Percentiles rank a stretch among this genome's conserved stretches.
Conservation (phyloP, 2,797 vertebrate genomes). For the Megalops cyprinoides region DNA sequence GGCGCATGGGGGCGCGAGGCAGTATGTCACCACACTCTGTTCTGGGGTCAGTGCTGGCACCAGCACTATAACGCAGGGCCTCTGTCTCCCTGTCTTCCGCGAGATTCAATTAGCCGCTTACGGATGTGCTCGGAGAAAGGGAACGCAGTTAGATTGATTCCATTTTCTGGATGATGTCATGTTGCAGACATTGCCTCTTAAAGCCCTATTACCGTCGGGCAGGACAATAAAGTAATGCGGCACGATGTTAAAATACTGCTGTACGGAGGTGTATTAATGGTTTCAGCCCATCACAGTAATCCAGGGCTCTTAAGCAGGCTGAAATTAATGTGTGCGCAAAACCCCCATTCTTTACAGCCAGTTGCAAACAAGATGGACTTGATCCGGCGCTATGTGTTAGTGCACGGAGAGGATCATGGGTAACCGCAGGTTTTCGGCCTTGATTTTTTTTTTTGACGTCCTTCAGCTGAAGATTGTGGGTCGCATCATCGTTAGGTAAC, state of each 20-base stretch:
- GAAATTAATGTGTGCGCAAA: background rate
- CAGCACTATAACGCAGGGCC: background rate
- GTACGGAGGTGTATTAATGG: background rate
- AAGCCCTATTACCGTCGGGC: slow-evolving; percentile 3
- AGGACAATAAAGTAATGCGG: background rate
- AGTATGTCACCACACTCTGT: background rate
- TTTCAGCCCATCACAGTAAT: background rate
- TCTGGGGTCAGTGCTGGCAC: background rate
- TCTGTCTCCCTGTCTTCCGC: background rate
- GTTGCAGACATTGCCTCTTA: background rate
- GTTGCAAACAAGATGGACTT: background rate
- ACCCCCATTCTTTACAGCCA: background rate
- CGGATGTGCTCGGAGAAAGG: slow-evolving; percentile 5
- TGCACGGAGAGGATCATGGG: background rate
- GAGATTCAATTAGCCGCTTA: background rate
- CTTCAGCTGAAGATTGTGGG: background rate
- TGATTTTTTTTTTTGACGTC: background rate
- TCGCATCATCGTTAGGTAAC: background rate
- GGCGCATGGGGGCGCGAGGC: background rate
- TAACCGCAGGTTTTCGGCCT: background rate
- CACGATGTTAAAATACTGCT: background rate
- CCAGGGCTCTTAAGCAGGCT: background rate
- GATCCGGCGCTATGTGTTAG: background rate
- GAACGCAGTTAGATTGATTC: slow-evolving; percentile 2
- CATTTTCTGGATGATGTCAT: slow-evolving; percentile 17